Evolutionary conservation across 2,113 vertebrate species (phyloP), one percentile per base, ranked within the genome.

Genomic region (Solea senegalensis): DNA sequence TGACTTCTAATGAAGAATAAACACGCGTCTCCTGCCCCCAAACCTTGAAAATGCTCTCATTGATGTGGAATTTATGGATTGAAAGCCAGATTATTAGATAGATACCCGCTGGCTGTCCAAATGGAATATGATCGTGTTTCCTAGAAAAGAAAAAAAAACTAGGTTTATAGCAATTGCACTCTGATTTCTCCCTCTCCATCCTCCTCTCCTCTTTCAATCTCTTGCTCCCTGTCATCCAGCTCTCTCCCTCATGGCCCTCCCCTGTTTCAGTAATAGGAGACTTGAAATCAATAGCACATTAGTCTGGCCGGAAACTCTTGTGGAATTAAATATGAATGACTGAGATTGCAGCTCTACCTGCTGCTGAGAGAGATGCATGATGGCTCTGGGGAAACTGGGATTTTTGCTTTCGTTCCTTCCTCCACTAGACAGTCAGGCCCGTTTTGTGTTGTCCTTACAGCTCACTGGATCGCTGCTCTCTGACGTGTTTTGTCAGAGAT

Each of bases 291-390:
- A 94, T 94, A 94, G 86, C 91, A 82, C 92, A 93, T 94, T 93
- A 94, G 91, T 91, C 92, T 93, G 90, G 86, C 92, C 90, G 91
- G 93, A 93, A 92, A 92, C 91, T 93, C 90, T 86, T 85, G 84
- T 76, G 76, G 88, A 92, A 94, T 94, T 94, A 94, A 94, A 94
- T 92, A 94, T 94, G 92, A 94, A 93, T 94, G 93, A 91, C 93
- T 90, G 90, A 92, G 91, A 93, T 93, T 92, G 90, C 88, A 82
- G 91, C 91, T 91, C 75, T 92, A 93, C 91, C 93, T 93, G 91
- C 90, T 88, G 87, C 89, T 90, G 56, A 70, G 83, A 80, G 87
- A 90, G 82, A 86, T 83, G 88, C 89, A 89, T 87, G 80, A 76
- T 83, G 85, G 80, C 77, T 88, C 80, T 65, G 74, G 63, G 83